Evolutionary conservation across 2,888 invertebrate species (phyloP).

Genomic region (Cryptosula pallasiana): DNA sequence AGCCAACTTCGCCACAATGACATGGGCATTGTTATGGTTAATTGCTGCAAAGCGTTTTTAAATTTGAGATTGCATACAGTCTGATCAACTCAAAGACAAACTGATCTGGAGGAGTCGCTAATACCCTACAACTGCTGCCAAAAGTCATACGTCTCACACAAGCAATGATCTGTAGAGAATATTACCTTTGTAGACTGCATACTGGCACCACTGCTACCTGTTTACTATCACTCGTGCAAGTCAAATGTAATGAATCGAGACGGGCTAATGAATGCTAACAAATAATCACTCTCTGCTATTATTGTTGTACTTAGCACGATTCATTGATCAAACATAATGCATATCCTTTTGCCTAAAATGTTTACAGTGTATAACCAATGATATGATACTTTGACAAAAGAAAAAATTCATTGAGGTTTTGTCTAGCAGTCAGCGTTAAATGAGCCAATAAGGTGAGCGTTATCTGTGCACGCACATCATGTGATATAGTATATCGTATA

Average conservation of each 20-base stretch:
- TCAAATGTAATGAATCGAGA: not conserved
- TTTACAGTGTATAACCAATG: not conserved
- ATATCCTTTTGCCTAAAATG: not conserved
- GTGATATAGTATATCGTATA: too few relatives aligned
- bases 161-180: too few relatives aligned
- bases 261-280: not conserved
- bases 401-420: not conserved
- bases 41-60: too few relatives aligned
- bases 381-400: not conserved
- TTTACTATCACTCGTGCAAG: not conserved
- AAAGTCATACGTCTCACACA: too few relatives aligned
- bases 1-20: too few relatives aligned
- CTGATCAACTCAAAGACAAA: too few relatives aligned
- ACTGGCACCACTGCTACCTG: not conserved
- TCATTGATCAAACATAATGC: not conserved
- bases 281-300: not conserved
- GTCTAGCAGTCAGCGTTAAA: not conserved
- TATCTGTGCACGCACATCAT: too few relatives aligned
- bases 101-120: too few relatives aligned
- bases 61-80: too few relatives aligned
- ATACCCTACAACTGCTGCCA: too few relatives aligned
- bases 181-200: not conserved
- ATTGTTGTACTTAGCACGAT: not conserved
- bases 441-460: not conserved
- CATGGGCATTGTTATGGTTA: too few relatives aligned